phyloP scores from a whole-genome alignment of 2,888 invertebrate genomes.

The Scaptomyza parva region DNA sequence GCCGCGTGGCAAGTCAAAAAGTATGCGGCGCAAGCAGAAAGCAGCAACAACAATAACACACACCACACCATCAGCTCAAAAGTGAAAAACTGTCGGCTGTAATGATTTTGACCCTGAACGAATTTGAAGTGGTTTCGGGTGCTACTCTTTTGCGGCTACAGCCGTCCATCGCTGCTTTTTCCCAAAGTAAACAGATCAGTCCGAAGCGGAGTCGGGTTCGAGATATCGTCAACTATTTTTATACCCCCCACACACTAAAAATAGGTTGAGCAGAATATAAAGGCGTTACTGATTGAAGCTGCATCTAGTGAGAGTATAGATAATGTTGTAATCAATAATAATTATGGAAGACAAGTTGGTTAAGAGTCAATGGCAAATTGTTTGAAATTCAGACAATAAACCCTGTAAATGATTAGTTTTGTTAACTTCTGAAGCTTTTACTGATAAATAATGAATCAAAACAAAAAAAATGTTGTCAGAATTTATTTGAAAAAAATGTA shows the following conservation, averaged over 20 bases:
- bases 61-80: slow-evolving; percentile 14
- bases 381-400: no score
- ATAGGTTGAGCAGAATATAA: slow-evolving; percentile 4
- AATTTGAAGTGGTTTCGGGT: slow-evolving; percentile 75
- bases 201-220: slow-evolving; percentile 10
- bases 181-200: slow-evolving; percentile 60
- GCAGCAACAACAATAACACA: slow-evolving; percentile 27
- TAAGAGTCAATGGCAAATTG: no score
- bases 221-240: slow-evolving; percentile 47
- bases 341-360: neutral
- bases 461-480: neutral
- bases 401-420: no score
- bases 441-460: no score
- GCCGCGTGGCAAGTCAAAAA: slow-evolving; percentile 67
- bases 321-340: neutral
- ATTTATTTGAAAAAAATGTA: neutral
- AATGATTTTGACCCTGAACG: slow-evolving; percentile 80
- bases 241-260: slow-evolving; percentile 10
- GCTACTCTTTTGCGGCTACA: slow-evolving; percentile 26
- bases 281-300: neutral
- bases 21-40: slow-evolving; percentile 47
- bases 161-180: slow-evolving; percentile 18
- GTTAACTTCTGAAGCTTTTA: no score
- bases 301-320: neutral
- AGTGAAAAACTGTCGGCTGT: slow-evolving; percentile 53